Conservation (phyloP, 53 echinoderm and acorn worm species). For the Holothuria scabra region DNA sequence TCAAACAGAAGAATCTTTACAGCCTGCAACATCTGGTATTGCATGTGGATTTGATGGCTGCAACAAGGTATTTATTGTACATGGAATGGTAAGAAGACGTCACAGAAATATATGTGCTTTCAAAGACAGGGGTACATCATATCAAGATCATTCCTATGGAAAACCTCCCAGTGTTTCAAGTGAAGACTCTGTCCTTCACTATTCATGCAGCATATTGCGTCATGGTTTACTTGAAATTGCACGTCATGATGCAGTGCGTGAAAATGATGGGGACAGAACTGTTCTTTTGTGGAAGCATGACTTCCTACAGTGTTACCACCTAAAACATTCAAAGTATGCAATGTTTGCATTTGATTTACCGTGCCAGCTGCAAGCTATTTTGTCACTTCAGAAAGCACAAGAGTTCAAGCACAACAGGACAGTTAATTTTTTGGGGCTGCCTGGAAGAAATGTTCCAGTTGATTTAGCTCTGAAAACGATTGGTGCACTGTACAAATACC, state of each 20-base stretch:
- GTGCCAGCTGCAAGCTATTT: neutral
- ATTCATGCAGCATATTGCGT: neutral
- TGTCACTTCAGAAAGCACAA: neutral
- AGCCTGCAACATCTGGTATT: neutral
- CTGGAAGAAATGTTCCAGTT: slow-evolving; percentile 2
- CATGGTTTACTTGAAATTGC: neutral
- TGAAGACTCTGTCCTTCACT: neutral
- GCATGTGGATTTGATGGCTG: neutral
- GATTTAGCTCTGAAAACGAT: neutral
- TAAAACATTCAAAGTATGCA: slow-evolving; percentile 1
- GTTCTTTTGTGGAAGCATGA: slow-evolving; percentile 7
- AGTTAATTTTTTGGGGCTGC: neutral
- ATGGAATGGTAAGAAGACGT: slow-evolving; percentile 1
- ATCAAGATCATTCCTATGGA: neutral
- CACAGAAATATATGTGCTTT: slow-evolving; percentile 8
- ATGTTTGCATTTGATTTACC: neutral
- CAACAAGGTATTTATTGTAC: neutral
- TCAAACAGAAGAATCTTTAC: no score
- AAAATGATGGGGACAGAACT: slow-evolving; percentile 1
- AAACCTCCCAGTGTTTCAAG: neutral
- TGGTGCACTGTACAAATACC: no score
- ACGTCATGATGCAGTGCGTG: neutral
- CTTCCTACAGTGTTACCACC: neutral
- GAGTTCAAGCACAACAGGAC: neutral
- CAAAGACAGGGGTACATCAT: neutral